phyloP scores from a whole-genome alignment of 2,888 invertebrate genomes.

The Pseudeuparius sepicola region DNA sequence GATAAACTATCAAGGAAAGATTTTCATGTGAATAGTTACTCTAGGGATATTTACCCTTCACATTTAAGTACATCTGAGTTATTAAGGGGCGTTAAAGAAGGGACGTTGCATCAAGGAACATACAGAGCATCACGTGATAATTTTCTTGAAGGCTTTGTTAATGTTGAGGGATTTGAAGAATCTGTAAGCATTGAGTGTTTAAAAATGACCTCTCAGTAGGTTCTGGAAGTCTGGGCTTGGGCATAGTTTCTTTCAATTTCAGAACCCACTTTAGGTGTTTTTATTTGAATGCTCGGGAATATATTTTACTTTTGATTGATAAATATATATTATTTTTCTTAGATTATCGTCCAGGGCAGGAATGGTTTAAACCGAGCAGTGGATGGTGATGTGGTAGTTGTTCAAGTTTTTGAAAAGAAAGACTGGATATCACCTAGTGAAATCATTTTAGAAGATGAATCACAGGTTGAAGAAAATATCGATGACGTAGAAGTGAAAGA shows the following conservation, averaged over 20 bases:
- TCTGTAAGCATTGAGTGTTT: slow-evolving; percentile 47
- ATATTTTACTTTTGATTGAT: too few relatives aligned
- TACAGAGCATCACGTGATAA: slow-evolving; percentile 86
- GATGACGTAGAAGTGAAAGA: slow-evolving; percentile 57
- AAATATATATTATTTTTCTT: too few relatives aligned
- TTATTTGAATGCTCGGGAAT: too few relatives aligned
- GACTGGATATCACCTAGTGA: slow-evolving; percentile 90
- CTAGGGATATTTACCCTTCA: slow-evolving; percentile 68
- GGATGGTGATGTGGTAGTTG: slow-evolving; percentile 87
- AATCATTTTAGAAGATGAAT: slow-evolving; percentile 68
- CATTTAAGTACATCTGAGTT: slow-evolving; percentile 72
- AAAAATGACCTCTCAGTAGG: too few relatives aligned
- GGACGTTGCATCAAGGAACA: slow-evolving; percentile 67
- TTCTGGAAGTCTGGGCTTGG: too few relatives aligned
- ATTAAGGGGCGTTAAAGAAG: slow-evolving; percentile 68
- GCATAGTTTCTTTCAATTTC: too few relatives aligned
- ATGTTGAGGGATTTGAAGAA: slow-evolving; percentile 69
- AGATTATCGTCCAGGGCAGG: slow-evolving; percentile 79
- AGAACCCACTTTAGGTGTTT: too few relatives aligned
- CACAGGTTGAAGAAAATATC: slow-evolving; percentile 44
- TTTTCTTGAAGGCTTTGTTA: slow-evolving; percentile 83
- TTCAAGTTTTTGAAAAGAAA: slow-evolving; percentile 77
- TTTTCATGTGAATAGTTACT: slow-evolving; percentile 48
- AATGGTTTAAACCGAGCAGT: slow-evolving; percentile 84
- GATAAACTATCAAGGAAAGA: slow-evolving; percentile 73